These are phyloP conservation scores for Aricia artaxerxes DNA, from an alignment of 2,888 invertebrate species.

Conservation along the genomic window DNA sequence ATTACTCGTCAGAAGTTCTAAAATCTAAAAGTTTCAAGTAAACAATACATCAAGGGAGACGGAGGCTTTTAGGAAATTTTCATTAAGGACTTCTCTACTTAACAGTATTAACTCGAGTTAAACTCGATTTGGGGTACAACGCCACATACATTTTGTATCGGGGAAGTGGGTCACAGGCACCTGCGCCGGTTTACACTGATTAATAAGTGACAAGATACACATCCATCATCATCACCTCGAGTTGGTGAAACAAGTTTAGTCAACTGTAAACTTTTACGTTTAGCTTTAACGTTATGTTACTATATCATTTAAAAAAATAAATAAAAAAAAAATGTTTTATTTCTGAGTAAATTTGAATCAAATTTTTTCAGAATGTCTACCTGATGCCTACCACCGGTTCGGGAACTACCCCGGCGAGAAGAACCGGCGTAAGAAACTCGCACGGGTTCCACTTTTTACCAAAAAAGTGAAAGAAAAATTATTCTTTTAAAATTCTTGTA, in stretches of 20 bases:
- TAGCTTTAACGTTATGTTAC: not conserved
- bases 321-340: no score
- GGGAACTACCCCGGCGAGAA: no score
- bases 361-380: no score
- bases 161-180: conserved; percentile 52
- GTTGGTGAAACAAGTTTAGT: not conserved
- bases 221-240: not conserved
- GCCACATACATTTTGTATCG: conserved; percentile 44
- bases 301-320: no score
- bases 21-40: not conserved
- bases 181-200: conserved; percentile 45
- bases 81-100: conserved; percentile 10
- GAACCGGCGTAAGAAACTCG: no score
- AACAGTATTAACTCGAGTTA: conserved; percentile 22
- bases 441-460: no score
- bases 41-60: conserved; percentile 1
- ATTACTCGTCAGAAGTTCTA: not conserved
- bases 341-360: no score
- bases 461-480: no score
- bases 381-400: no score
- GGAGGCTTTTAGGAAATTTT: conserved; percentile 18
- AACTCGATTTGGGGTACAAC: conserved; percentile 24
- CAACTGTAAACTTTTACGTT: not conserved
- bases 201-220: conserved; percentile 15
- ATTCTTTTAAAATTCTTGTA: no score